Percentiles rank a stretch among this genome's conserved stretches.
Evolutionary conservation across 2,888 invertebrate genomes (phyloP).

Genomic region (Pyrrhosoma nymphula): DNA sequence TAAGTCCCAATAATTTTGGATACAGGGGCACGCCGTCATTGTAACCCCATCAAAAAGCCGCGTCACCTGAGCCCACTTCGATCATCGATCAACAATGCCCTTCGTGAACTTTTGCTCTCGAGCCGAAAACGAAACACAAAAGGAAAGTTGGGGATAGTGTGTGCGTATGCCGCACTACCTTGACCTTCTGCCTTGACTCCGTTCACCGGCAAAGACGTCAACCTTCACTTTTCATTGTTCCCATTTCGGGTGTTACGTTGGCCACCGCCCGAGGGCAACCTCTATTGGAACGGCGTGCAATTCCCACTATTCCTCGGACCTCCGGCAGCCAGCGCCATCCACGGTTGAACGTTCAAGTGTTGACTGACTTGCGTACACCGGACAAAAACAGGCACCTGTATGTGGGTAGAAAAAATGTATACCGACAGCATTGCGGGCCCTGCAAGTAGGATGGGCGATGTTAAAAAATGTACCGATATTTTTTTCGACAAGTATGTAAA

Average conservation of each 20-base stretch:
- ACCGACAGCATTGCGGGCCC: no score
- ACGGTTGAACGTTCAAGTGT: background rate
- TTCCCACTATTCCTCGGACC: background rate
- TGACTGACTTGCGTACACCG: background rate
- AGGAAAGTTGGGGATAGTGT: background rate
- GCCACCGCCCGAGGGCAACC: background rate
- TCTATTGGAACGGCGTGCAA: background rate
- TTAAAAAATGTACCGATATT: no score
- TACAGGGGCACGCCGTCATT: background rate
- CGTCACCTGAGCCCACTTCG: background rate
- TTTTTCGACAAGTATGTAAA: no score
- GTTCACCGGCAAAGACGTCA: background rate
- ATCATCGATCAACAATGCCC: background rate
- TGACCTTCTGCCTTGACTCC: constrained; percentile 24
- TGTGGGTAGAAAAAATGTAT: no score
- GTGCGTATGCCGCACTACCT: background rate
- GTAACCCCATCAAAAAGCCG: background rate
- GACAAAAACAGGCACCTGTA: no score
- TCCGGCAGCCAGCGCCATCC: background rate
- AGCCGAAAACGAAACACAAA: background rate
- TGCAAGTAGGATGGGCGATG: no score
- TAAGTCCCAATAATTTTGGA: background rate
- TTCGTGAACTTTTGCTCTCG: constrained; percentile 14
- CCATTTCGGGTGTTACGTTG: background rate
- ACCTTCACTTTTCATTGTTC: constrained; percentile 23